Percentiles rank a stretch among this genome's conserved stretches.
These are phyloP conservation scores for Drosophila virilis DNA, from an alignment of 1,140 invertebrate species.

Conservation along the genomic window DNA sequence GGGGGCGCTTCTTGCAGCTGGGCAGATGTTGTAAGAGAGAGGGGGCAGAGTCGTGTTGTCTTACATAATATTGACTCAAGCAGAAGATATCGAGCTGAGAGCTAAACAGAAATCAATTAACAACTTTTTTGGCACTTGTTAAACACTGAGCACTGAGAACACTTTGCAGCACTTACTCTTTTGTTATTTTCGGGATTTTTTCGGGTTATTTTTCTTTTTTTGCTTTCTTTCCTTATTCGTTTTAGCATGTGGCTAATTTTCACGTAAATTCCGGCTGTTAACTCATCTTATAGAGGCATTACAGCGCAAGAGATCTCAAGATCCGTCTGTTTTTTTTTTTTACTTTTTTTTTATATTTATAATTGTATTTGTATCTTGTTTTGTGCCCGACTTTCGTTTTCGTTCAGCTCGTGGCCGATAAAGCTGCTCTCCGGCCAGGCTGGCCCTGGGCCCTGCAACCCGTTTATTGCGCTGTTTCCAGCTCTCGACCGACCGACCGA, in stretches of 20 bases:
- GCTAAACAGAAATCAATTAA: slow-evolving; percentile 50
- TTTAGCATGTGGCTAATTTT: slow-evolving; percentile 43
- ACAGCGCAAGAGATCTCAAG: slow-evolving; percentile 21
- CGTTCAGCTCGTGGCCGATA: slow-evolving; percentile 61
- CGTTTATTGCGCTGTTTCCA: slow-evolving; percentile 43
- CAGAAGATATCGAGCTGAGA: neutral
- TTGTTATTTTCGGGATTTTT: slow-evolving; percentile 9
- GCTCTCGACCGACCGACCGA: slow-evolving; percentile 19
- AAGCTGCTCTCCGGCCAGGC: slow-evolving; percentile 57
- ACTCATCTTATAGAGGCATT: slow-evolving; percentile 66
- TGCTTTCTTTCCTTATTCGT: slow-evolving; percentile 26
- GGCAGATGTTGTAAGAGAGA: slow-evolving; percentile 36
- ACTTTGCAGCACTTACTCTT: slow-evolving; percentile 10
- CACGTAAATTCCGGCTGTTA: slow-evolving; percentile 48
- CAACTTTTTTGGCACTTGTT: slow-evolving; percentile 39
- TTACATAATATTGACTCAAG: slow-evolving; percentile 18
- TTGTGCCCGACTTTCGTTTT: slow-evolving; percentile 71
- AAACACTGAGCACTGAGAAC: slow-evolving; percentile 23
- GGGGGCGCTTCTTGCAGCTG: slow-evolving; percentile 55
- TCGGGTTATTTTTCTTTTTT: slow-evolving; percentile 43
- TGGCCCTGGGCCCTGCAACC: slow-evolving; percentile 73
- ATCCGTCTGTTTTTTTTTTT: neutral
- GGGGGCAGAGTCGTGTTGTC: neutral
- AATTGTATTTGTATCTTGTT: slow-evolving; percentile 18
- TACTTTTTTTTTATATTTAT: neutral